Percentiles rank a stretch among this genome's conserved stretches.
These are phyloP conservation scores for Columba janthina DNA, from an alignment of 2,113 vertebrate genomes.

Conservation along the genomic window DNA sequence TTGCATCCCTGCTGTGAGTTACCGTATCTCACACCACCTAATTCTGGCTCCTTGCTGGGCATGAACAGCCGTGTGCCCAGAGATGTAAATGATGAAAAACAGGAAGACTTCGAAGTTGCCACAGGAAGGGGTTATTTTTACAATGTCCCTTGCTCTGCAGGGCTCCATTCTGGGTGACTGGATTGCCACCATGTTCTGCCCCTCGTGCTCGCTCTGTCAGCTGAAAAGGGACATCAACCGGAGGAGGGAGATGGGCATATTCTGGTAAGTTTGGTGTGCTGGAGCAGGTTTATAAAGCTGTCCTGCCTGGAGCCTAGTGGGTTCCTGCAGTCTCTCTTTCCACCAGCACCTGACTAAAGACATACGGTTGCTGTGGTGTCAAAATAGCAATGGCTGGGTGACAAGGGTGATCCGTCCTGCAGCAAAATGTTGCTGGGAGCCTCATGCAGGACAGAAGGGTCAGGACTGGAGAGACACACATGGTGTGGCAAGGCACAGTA, in stretches of 20 bases:
- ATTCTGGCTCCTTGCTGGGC: background rate
- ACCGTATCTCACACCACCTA: rapidly evolving
- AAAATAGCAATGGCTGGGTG: background rate
- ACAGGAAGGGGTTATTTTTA: background rate
- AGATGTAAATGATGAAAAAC: rapidly evolving
- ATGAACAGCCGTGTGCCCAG: rapidly evolving
- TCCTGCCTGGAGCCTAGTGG: background rate
- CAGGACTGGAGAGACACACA: no score
- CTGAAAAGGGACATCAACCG: conserved; percentile 77
- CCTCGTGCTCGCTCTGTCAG: conserved; percentile 59
- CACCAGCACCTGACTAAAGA: background rate
- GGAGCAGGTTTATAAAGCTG: rapidly evolving
- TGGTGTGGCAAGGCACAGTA: rapidly evolving
- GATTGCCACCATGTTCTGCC: rapidly evolving
- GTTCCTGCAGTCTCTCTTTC: background rate
- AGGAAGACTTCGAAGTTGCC: no score
- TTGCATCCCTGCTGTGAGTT: background rate
- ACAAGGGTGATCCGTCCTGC: background rate
- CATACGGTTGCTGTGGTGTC: background rate
- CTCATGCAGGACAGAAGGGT: background rate
- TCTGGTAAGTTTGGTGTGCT: conserved; percentile 19
- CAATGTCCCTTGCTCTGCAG: background rate
- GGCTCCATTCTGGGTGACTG: conserved; percentile 66
- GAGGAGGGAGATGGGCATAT: conserved; percentile 26
- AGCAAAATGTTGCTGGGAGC: background rate